Conservation (phyloP, 2,888 invertebrate genomes). For the Agonum fuliginosum region DNA sequence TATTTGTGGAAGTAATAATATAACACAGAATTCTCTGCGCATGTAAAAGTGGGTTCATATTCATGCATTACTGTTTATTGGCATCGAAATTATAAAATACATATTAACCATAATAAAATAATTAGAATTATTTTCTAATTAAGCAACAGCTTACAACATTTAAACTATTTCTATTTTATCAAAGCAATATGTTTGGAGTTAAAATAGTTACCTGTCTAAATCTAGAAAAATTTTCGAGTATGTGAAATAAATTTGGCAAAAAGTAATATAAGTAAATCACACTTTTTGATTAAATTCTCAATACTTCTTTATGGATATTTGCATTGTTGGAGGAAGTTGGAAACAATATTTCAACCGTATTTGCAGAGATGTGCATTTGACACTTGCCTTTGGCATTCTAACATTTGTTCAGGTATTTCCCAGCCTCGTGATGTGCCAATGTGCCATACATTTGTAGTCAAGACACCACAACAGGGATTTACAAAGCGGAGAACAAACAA, state of each 20-base stretch:
- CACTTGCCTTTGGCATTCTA: constrained; percentile 25
- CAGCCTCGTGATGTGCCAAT: not conserved
- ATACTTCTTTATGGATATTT: constrained; percentile 33
- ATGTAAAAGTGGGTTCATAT: too few species aligned
- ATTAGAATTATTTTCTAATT: too few species aligned
- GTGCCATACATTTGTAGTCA: too few species aligned
- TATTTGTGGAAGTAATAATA: too few species aligned
- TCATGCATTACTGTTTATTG: too few species aligned
- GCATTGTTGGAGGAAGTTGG: constrained; percentile 16
- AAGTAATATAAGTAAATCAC: constrained; percentile 25
- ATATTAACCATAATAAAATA: too few species aligned
- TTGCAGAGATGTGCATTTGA: constrained; percentile 26
- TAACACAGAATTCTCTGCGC: too few species aligned
- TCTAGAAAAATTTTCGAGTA: not conserved
- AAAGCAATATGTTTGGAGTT: too few species aligned
- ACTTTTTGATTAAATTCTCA: constrained; percentile 16
- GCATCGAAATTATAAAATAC: too few species aligned
- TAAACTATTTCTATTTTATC: too few species aligned
- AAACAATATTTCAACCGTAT: constrained; percentile 30
- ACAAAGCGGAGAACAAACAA: constrained; percentile 6
- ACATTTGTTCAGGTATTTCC: not conserved
- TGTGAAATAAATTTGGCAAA: not conserved
- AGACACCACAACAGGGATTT: constrained; percentile 26
- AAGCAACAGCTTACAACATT: too few species aligned
- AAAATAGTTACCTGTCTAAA: too few species aligned